Conservation (phyloP, 2,113 vertebrate genomes). For the Caranx melampygus region DNA sequence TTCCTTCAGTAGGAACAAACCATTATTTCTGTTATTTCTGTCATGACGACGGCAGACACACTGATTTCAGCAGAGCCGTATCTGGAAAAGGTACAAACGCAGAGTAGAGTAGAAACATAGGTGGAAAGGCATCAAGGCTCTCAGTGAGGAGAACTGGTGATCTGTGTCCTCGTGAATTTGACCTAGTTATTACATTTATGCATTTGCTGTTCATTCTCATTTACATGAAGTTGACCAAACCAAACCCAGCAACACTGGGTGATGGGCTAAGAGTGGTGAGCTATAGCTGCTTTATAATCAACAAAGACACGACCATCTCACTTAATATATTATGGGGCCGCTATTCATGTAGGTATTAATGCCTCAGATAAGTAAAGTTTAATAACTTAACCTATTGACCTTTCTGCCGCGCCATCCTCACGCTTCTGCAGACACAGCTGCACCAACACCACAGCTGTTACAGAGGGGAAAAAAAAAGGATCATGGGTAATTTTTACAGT, state of each 20-base stretch:
- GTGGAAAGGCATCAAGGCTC: constrained; percentile 15
- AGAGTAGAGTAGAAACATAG: background rate
- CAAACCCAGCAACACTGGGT: too few relatives aligned
- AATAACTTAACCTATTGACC: too few relatives aligned
- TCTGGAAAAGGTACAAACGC: background rate
- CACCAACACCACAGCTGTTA: too few relatives aligned
- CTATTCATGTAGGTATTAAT: too few relatives aligned
- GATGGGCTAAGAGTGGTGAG: too few relatives aligned
- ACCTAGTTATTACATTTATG: constrained; percentile 40
- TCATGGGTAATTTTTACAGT: background rate
- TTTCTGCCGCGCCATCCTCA: too few relatives aligned
- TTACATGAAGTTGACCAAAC: background rate
- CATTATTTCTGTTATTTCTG: constrained; percentile 1
- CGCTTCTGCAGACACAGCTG: too few relatives aligned
- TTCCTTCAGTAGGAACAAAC: constrained; percentile 16
- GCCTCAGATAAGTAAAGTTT: too few relatives aligned
- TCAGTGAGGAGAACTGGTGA: constrained; percentile 21
- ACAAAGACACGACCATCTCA: too few relatives aligned
- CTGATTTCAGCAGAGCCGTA: constrained; percentile 1
- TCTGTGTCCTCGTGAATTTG: constrained; percentile 33
- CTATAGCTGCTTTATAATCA: too few relatives aligned
- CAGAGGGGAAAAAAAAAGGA: background rate
- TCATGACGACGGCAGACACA: constrained; percentile 20
- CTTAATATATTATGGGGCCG: too few relatives aligned
- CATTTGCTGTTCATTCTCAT: background rate